Evolutionary conservation across 2,888 invertebrate genomes (phyloP).

Genomic region (Balanococcus diminutus): DNA sequence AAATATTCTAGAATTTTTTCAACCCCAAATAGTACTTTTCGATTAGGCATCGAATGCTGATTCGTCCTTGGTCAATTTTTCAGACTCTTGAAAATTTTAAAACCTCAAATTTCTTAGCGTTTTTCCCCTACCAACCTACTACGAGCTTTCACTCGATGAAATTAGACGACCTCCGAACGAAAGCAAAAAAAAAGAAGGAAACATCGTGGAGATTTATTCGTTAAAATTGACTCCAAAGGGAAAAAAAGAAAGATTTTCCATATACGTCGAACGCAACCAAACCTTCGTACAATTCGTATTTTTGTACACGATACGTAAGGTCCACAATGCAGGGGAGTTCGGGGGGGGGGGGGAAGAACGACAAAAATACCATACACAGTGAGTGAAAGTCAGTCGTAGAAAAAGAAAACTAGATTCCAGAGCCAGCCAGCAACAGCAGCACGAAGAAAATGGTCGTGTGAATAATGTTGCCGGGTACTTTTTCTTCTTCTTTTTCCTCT

Average conservation of each 20-base stretch:
- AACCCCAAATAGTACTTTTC: no score
- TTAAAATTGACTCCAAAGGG: background rate
- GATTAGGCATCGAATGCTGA: no score
- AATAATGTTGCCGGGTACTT: conserved; percentile 14
- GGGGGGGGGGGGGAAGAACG: background rate
- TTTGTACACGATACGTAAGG: background rate
- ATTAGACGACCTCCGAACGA: no score
- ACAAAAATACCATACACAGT: background rate
- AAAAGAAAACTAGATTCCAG: background rate
- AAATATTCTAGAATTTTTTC: no score
- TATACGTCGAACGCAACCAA: conserved; percentile 1
- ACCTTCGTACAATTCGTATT: background rate
- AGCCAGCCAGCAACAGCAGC: background rate
- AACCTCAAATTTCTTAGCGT: no score
- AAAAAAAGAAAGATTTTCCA: conserved; percentile 6
- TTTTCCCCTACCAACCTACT: no score
- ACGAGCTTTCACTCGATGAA: no score
- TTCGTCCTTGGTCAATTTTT: no score
- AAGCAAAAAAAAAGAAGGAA: conserved; percentile 21
- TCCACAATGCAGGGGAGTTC: no score
- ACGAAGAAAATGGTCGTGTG: conserved; percentile 5
- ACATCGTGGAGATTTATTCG: conserved; percentile 2
- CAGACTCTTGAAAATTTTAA: no score
- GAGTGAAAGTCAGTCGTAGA: no score
- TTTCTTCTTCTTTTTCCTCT: conserved; percentile 10